Evolutionary conservation across 2,797 vertebrate species (phyloP).

Genomic region (Helicolenus hilgendorfi): DNA sequence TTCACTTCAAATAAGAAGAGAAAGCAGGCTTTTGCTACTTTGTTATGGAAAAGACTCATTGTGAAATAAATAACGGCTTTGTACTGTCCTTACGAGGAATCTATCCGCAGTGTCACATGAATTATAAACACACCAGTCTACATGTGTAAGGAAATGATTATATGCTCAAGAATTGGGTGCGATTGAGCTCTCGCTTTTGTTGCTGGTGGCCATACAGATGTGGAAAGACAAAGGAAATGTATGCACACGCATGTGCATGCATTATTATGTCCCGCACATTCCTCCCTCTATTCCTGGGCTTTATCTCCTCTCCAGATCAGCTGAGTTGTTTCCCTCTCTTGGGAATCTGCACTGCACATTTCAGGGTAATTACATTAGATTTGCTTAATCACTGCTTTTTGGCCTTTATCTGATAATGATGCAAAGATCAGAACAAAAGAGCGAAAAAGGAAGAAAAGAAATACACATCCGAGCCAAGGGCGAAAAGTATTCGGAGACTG

Average conservation of each 20-base stretch:
- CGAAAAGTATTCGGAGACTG: conserved; percentile 45
- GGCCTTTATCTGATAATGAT: conserved; percentile 71
- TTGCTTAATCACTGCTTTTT: conserved; percentile 74
- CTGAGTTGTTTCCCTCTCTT: conserved; percentile 49
- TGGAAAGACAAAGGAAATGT: conserved; percentile 45
- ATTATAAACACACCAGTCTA: conserved; percentile 70
- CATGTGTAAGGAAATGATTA: conserved; percentile 52
- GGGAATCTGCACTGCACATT: conserved; percentile 63
- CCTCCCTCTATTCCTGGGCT: conserved; percentile 24
- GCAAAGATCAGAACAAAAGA: conserved; percentile 62
- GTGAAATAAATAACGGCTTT: conserved; percentile 75
- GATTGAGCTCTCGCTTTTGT: background rate
- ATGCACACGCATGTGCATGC: conserved; percentile 36
- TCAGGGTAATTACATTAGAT: conserved; percentile 74
- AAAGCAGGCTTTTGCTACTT: conserved; percentile 12
- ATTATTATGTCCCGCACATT: conserved; percentile 27
- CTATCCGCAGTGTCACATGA: conserved; percentile 69
- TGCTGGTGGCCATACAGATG: conserved; percentile 59
- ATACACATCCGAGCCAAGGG: conserved; percentile 62
- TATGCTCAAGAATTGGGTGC: conserved; percentile 16
- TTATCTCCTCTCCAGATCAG: conserved; percentile 67
- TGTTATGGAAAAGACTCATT: conserved; percentile 34
- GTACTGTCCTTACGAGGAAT: conserved; percentile 39
- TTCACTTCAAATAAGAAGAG: conserved; percentile 40
- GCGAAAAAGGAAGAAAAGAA: background rate